A percentile compares a stretch with the other conserved stretches of the same genome.
Evolutionary conservation across 2,797 vertebrate species (phyloP).

Genomic region (Chelon labrosus): DNA sequence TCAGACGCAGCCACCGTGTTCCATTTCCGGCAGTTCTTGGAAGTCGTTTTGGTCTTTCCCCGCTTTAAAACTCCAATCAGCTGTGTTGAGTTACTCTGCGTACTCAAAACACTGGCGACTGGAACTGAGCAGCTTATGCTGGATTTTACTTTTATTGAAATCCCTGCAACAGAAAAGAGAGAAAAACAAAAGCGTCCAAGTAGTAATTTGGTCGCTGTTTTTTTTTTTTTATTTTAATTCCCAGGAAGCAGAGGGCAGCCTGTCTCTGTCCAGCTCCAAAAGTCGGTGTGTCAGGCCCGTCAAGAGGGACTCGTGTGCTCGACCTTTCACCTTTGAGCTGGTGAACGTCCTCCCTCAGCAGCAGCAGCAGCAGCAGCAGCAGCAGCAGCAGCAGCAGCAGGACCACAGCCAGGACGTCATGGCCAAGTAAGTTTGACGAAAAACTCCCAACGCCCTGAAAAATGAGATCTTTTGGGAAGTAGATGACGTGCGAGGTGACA

Average conservation of each 20-base stretch:
- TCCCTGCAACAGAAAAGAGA: too few species aligned
- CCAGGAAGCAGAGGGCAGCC: conserved; percentile 82
- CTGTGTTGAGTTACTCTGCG: too few species aligned
- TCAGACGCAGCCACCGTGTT: too few species aligned
- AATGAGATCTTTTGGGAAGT: background rate
- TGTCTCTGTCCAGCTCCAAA: conserved; percentile 76
- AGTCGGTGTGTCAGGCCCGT: conserved; percentile 78
- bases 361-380: conserved; percentile 62
- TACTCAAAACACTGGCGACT: too few species aligned
- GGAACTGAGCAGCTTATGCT: too few species aligned
- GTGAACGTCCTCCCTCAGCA: conserved; percentile 66
- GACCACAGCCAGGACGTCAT: conserved; percentile 54
- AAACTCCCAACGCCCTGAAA: background rate
- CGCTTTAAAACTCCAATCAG: too few species aligned
- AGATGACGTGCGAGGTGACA: background rate
- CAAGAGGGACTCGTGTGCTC: conserved; percentile 83
- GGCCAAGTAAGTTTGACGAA: conserved; percentile 76
- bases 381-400: conserved; percentile 42
- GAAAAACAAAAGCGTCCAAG: too few species aligned
- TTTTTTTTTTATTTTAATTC: background rate
- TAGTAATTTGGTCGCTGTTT: too few species aligned
- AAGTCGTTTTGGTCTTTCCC: too few species aligned
- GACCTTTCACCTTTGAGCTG: conserved; percentile 88
- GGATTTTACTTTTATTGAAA: too few species aligned
- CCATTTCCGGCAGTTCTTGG: too few species aligned